Conservation (phyloP, 1,140 invertebrate species). For the Aphaenogaster rudis region DNA sequence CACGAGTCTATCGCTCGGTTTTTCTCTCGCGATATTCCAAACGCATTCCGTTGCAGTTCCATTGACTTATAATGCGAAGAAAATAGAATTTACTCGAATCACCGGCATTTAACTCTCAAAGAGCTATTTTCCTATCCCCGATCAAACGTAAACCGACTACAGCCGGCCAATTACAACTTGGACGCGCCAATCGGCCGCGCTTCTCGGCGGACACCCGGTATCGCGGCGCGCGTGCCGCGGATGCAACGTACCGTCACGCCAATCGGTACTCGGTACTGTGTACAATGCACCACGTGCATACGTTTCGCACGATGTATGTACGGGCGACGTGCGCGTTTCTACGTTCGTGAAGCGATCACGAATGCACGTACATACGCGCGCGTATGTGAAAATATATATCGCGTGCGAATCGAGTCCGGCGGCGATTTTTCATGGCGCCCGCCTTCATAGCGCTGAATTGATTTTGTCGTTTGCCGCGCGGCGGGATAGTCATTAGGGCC, state of each 20-base stretch:
- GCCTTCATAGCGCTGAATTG: slow-evolving; percentile 65
- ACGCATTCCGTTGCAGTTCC: neutral
- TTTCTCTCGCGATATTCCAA: neutral
- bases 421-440: slow-evolving; percentile 73
- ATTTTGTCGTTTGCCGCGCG: slow-evolving; percentile 62
- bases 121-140: slow-evolving; percentile 27
- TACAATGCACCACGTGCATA: slow-evolving; percentile 47
- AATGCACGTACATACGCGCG: neutral
- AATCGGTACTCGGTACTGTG: slow-evolving; percentile 68
- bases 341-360: slow-evolving; percentile 1
- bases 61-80: neutral
- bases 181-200: slow-evolving; percentile 63
- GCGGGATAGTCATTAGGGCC: slow-evolving; percentile 48
- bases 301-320: slow-evolving; percentile 19
- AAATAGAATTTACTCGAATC: slow-evolving; percentile 6
- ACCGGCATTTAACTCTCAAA: slow-evolving; percentile 24
- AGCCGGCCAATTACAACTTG: slow-evolving; percentile 29
- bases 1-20: neutral
- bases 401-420: slow-evolving; percentile 62
- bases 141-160: slow-evolving; percentile 50
- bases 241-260: slow-evolving; percentile 72
- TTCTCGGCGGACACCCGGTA: slow-evolving; percentile 74
- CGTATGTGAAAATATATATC: slow-evolving; percentile 30
- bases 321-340: slow-evolving; percentile 27
- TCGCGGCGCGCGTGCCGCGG: slow-evolving; percentile 71